A percentile compares a stretch with the other conserved stretches of the same genome.
phyloP scores from a whole-genome alignment of 2,797 vertebrate genomes.

The Orestias chungarensis region DNA sequence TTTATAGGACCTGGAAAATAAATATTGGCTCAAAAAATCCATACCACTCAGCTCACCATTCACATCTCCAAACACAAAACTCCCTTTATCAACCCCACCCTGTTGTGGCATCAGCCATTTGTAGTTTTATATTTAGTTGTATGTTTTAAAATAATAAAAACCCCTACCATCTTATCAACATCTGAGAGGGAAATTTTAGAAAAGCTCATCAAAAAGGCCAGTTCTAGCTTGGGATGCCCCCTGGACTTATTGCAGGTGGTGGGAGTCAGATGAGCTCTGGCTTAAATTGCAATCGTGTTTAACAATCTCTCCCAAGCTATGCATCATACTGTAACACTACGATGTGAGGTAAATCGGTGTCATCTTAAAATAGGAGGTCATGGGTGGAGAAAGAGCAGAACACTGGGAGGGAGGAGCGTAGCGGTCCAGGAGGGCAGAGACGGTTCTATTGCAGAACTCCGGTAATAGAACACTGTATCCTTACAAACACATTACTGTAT shows the following conservation, averaged over 20 bases:
- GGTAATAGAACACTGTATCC: no score
- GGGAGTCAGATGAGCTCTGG: not conserved
- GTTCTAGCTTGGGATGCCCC: not conserved
- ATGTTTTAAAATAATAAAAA: no score
- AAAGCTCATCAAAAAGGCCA: not conserved
- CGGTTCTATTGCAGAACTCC: no score
- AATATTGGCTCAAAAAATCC: no score
- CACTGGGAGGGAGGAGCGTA: not conserved
- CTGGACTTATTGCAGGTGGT: not conserved
- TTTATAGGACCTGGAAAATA: no score
- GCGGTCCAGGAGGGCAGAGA: no score
- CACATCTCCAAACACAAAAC: no score
- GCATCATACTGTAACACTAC: not conserved
- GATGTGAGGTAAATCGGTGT: no score
- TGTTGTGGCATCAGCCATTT: not conserved
- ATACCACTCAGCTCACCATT: no score
- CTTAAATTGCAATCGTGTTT: not conserved
- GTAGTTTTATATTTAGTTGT: no score
- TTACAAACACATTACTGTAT: no score
- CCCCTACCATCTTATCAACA: not conserved
- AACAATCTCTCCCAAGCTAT: not conserved
- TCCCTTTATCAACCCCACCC: no score
- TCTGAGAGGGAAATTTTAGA: not conserved
- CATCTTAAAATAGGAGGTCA: not conserved
- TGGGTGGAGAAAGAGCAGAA: not conserved